Conservation (phyloP, 2,113 vertebrate species). For the Cricetomys ansorgei region DNA sequence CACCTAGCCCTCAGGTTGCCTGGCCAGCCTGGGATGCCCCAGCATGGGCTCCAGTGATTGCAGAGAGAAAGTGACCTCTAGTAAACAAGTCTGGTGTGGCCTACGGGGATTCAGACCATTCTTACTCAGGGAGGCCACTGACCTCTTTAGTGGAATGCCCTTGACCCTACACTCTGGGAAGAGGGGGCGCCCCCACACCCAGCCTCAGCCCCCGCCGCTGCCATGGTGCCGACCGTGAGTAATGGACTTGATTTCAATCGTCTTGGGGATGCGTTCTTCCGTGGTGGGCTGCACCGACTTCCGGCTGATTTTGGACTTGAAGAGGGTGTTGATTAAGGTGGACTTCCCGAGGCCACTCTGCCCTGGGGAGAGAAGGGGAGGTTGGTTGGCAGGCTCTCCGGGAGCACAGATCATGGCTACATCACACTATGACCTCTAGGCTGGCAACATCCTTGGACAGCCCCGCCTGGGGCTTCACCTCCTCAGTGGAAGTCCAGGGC, state of each 20-base stretch:
- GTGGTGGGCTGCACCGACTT: slow-evolving; percentile 91
- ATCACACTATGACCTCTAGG: fast-evolving
- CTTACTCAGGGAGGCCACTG: fast-evolving
- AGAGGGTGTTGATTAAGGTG: slow-evolving; percentile 98
- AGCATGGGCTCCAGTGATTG: fast-evolving
- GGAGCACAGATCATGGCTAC: fast-evolving
- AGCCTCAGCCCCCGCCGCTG: neutral
- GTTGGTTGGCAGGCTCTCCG: fast-evolving
- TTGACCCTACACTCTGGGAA: neutral
- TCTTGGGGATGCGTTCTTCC: slow-evolving; percentile 97
- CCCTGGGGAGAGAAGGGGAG: slow-evolving; percentile 85
- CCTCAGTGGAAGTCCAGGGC: too few relatives aligned
- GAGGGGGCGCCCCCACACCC: neutral
- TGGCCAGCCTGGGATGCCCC: neutral
- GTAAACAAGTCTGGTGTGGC: neutral
- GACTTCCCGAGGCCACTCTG: slow-evolving; percentile 99
- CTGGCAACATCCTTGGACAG: fast-evolving
- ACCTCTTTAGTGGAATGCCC: too few relatives aligned
- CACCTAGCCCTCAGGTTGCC: fast-evolving
- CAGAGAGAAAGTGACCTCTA: fast-evolving
- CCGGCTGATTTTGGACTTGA: slow-evolving; percentile 99
- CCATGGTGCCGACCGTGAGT: slow-evolving; percentile 90
- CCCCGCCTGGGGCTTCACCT: neutral
- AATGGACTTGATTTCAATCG: slow-evolving; percentile 98
- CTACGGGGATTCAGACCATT: neutral